Base-by-base conservation (phyloP, 2,113 vertebrate genomes). In the Gracilinanus agilis region DNA sequence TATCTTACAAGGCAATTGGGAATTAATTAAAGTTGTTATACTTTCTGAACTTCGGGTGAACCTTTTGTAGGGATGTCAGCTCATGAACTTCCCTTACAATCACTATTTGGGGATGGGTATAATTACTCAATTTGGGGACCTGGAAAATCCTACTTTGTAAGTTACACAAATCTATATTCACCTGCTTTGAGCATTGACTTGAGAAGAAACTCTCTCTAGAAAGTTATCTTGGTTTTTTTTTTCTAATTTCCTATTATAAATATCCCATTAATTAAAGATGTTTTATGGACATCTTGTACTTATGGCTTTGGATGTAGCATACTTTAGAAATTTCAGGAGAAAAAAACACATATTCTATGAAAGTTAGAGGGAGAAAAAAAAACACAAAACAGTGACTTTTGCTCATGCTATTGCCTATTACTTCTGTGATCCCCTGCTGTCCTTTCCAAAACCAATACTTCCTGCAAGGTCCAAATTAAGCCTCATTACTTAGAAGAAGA, bases 1-100 rank as follows among this genome's bases (percentile, higher is more conserved):
- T 93, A 96, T 27, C 54, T 94, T 96, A 92, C 54, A 94, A 94
- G 94, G 94, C 89, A 97, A 93, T 3, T 75, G 88, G 92, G 89
- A 94, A 93, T 95, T 97, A 96, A 97, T 93, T 96, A 92, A 93
- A 93, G 67, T 55, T 96, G 92, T 96, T 96, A 92, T 0, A 92
- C 34, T 56, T 95, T 92, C 61, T 96, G 94, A 97, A 96, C 96
- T 97, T 40, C 54, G 61, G 24, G 34, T 95, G 96, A 96, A 94
- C 94, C 16, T 97, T 90, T 90, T 44, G 19, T 93, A 55, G 83
- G 53, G 12, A 13, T 93, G 55, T 92, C 95, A 96, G 92, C 54
- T 95, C 90, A 89, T 96, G 91, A 96, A 93, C 54, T 88, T 94
- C n/a, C 92, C 13, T 92, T n/a, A 93, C 29, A 90, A 56, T 95